These are phyloP conservation scores for Himalopsyche japonica DNA, from an alignment of 2,888 invertebrate species.

Conservation along the genomic window DNA sequence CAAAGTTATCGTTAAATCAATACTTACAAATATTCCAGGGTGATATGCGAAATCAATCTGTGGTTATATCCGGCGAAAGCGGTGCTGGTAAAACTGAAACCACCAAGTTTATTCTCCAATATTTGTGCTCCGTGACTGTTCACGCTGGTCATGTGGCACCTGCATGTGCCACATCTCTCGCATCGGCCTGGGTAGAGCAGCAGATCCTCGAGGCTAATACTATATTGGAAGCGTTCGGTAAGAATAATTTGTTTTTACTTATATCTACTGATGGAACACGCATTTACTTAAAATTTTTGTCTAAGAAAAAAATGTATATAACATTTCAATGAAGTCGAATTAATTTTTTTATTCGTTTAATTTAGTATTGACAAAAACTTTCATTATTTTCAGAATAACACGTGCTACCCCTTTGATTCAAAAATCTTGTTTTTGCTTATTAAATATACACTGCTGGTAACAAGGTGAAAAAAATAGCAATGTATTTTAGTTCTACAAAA, in stretches of 20 bases:
- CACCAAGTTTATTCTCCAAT: conserved; percentile 89
- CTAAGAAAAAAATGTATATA: no score
- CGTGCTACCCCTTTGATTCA: no score
- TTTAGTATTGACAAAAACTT: no score
- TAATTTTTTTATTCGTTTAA: no score
- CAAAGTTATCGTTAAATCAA: neutral
- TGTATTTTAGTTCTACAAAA: no score
- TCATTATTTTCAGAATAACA: no score
- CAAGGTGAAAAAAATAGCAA: no score
- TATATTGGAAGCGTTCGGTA: conserved; percentile 90
- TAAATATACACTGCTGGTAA: no score
- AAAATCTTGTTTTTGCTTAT: no score
- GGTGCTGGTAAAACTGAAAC: conserved; percentile 94
- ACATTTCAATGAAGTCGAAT: no score
- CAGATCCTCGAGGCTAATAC: conserved; percentile 94
- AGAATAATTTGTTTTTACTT: conserved; percentile 43
- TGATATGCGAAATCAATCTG: conserved; percentile 65
- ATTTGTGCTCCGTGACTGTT: conserved; percentile 82
- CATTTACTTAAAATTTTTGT: no score
- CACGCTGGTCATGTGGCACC: conserved; percentile 45
- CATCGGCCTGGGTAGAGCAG: conserved; percentile 92
- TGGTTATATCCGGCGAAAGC: conserved; percentile 90
- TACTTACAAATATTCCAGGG: conserved; percentile 24
- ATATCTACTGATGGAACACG: no score
- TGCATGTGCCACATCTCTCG: conserved; percentile 60